Evolutionary conservation across 1,140 invertebrate genomes (phyloP).

Genomic region (Cylas formicarius): DNA sequence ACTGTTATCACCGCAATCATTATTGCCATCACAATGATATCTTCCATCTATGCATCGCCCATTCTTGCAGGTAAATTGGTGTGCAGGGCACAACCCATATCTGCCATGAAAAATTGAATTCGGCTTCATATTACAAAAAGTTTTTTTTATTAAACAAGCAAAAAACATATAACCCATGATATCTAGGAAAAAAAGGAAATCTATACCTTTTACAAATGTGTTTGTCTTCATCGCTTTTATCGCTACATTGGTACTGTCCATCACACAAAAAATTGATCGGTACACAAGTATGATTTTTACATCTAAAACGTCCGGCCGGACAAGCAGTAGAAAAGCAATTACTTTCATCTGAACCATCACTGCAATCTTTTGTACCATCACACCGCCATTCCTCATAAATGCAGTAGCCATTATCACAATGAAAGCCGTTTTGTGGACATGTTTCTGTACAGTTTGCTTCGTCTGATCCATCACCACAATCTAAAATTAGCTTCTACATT

Average conservation of each 20-base stretch:
- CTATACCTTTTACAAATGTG: slow-evolving; percentile 48
- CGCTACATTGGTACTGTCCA: slow-evolving; percentile 61
- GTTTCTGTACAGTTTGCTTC: slow-evolving; percentile 49
- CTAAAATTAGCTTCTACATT: slow-evolving; percentile 26
- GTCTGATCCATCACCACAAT: slow-evolving; percentile 58
- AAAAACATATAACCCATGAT: too few species aligned
- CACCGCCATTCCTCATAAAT: slow-evolving; percentile 56
- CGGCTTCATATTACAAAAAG: too few species aligned
- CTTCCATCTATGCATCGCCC: slow-evolving; percentile 66
- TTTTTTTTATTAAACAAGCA: not conserved
- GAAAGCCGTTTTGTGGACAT: slow-evolving; percentile 43
- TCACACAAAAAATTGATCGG: slow-evolving; percentile 59
- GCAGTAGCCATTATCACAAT: slow-evolving; percentile 51
- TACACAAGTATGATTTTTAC: slow-evolving; percentile 64
- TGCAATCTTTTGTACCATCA: slow-evolving; percentile 58
- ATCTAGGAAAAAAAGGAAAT: too few species aligned
- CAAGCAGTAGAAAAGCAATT: slow-evolving; percentile 41
- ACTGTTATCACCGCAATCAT: slow-evolving; percentile 59
- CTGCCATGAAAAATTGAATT: slow-evolving; percentile 7
- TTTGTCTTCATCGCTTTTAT: slow-evolving; percentile 66
- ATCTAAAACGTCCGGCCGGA: slow-evolving; percentile 43
- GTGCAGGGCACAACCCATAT: slow-evolving; percentile 46
- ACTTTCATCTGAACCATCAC: slow-evolving; percentile 53
- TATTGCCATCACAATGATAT: slow-evolving; percentile 62
- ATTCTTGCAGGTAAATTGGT: slow-evolving; percentile 69